Evolutionary conservation across 2,888 invertebrate species (phyloP).

Genomic region (Nemotelus pantherinus): DNA sequence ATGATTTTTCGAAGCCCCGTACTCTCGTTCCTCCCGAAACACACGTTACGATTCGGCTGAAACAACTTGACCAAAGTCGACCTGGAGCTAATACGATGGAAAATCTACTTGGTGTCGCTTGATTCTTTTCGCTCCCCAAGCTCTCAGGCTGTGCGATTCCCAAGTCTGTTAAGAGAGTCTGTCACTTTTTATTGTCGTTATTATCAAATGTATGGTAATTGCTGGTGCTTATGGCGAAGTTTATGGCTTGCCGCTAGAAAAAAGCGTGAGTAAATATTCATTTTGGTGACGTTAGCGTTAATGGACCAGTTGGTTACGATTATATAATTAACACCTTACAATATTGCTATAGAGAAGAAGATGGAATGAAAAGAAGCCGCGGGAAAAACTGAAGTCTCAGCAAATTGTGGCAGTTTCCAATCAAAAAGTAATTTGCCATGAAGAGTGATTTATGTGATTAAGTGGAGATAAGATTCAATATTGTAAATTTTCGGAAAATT

Average conservation of each 20-base stretch:
- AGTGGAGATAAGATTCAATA: neutral
- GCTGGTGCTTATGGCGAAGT: slow-evolving; percentile 50
- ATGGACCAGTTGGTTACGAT: slow-evolving; percentile 48
- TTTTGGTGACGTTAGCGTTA: slow-evolving; percentile 48
- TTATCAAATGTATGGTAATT: slow-evolving; percentile 51
- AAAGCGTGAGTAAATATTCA: slow-evolving; percentile 49
- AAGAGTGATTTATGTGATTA: slow-evolving; percentile 30
- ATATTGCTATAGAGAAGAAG: neutral
- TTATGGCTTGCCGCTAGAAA: slow-evolving; percentile 45
- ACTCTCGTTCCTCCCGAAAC: neutral
- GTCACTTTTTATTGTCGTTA: slow-evolving; percentile 49
- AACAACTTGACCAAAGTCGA: slow-evolving; percentile 5
- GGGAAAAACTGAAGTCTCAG: neutral
- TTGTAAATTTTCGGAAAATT: too few species aligned
- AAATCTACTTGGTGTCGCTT: too few species aligned
- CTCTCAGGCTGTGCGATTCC: neutral
- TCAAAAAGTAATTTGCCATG: slow-evolving; percentile 12
- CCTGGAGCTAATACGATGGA: too few species aligned
- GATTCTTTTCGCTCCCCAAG: too few species aligned
- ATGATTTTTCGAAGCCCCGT: slow-evolving; percentile 24
- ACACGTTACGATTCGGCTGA: neutral
- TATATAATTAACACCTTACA: slow-evolving; percentile 50
- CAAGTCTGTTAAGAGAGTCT: slow-evolving; percentile 41
- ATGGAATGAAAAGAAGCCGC: neutral
- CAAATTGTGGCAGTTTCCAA: slow-evolving; percentile 1